Percentiles rank a stretch among this genome's conserved stretches.
Evolutionary conservation across 2,888 invertebrate species (phyloP).

Genomic region (Limnephilus rhombicus): DNA sequence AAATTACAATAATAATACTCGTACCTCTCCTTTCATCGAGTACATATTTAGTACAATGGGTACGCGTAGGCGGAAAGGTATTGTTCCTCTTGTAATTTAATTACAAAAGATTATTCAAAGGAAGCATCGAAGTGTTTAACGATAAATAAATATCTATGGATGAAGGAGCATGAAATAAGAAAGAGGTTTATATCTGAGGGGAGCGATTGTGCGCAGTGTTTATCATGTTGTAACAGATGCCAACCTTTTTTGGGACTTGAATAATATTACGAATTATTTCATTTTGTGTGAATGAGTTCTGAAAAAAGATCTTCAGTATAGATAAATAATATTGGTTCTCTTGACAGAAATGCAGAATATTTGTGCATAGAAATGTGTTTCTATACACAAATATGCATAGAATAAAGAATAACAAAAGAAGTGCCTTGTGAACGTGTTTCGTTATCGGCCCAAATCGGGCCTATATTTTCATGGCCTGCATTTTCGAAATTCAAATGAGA

Average conservation of each 20-base stretch:
- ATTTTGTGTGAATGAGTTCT: not conserved
- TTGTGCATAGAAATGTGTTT: no score
- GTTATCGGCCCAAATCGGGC: no score
- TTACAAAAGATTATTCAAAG: constrained; percentile 67
- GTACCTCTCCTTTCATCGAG: constrained; percentile 53
- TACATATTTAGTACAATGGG: constrained; percentile 25
- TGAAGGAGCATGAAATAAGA: constrained; percentile 63
- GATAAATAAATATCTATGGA: constrained; percentile 66
- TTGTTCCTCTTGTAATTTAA: constrained; percentile 66
- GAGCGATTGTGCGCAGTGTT: constrained; percentile 8
- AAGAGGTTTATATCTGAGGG: constrained; percentile 61
- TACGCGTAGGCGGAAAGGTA: constrained; percentile 50
- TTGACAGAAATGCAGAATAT: no score
- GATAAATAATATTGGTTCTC: not conserved
- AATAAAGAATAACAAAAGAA: no score
- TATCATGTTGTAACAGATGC: constrained; percentile 51
- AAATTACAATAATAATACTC: constrained; percentile 53
- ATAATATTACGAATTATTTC: not conserved
- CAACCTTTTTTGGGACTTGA: constrained; percentile 31
- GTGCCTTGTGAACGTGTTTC: no score
- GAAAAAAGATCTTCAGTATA: no score
- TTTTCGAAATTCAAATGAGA: no score
- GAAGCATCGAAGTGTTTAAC: constrained; percentile 66
- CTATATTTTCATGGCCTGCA: no score
- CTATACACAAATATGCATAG: no score